Evolutionary conservation across 1,140 invertebrate genomes (phyloP).

Genomic region (Zaprionus camerounensis): DNA sequence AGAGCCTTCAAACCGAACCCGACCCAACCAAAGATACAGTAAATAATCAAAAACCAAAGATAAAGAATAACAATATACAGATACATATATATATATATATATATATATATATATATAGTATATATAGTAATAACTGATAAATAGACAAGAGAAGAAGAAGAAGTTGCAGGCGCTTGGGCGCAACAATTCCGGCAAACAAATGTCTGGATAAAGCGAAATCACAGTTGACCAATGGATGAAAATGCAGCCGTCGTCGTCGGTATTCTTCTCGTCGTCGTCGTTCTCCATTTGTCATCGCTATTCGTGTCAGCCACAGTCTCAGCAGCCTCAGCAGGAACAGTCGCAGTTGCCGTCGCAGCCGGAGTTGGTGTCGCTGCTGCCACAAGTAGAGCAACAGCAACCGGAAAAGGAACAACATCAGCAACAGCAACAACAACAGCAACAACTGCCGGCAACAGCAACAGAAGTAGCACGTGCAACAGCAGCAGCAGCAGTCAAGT

Average conservation of each 20-base stretch:
- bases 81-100: conserved; percentile 10
- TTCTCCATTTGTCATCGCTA: conserved; percentile 78
- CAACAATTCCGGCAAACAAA: conserved; percentile 65
- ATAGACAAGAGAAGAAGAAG: conserved; percentile 10
- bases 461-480: conserved; percentile 30
- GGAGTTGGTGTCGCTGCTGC: conserved; percentile 37
- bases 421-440: conserved; percentile 43
- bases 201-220: conserved; percentile 77
- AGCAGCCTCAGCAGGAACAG: conserved; percentile 41
- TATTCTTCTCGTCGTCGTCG: conserved; percentile 77
- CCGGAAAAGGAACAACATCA: conserved; percentile 42
- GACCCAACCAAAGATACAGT: conserved; percentile 8
- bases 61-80: conserved; percentile 7
- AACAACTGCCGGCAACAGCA: conserved; percentile 41
- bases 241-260: conserved; percentile 82
- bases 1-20: conserved; percentile 54
- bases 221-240: conserved; percentile 83
- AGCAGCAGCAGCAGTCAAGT: conserved; percentile 26
- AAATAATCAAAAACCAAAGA: not conserved
- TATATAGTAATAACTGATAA: conserved; percentile 2
- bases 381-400: conserved; percentile 42
- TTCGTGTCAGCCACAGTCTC: conserved; percentile 40
- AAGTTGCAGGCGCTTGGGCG: conserved; percentile 22
- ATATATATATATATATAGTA: not conserved
- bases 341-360: conserved; percentile 46